Percentiles rank a stretch among this genome's conserved stretches.
Evolutionary conservation across 1,140 invertebrate species (phyloP).

Genomic region (Nasonia giraulti): DNA sequence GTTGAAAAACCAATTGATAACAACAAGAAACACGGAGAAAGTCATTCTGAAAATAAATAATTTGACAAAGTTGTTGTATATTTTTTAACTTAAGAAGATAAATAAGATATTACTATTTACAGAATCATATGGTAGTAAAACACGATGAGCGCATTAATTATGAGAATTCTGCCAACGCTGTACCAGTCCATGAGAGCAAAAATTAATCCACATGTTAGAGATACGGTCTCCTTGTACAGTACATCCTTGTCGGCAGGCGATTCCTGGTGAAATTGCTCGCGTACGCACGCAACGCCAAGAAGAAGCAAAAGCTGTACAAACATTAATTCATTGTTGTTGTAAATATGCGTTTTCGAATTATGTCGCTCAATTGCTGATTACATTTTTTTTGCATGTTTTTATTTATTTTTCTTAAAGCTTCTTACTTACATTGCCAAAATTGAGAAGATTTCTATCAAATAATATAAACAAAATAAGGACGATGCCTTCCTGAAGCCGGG

Average conservation of each 20-base stretch:
- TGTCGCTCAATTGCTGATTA: too few relatives aligned
- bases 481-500: neutral
- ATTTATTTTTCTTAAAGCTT: neutral
- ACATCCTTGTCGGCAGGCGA: too few relatives aligned
- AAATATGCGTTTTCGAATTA: too few relatives aligned
- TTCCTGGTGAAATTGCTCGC: neutral
- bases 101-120: neutral
- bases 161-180: neutral
- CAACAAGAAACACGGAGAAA: too few relatives aligned
- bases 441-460: conserved; percentile 7
- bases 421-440: conserved; percentile 20
- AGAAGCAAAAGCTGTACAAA: neutral
- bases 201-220: neutral
- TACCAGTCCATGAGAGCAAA: conserved; percentile 11
- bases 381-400: too few relatives aligned
- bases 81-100: too few relatives aligned
- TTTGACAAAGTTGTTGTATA: too few relatives aligned
- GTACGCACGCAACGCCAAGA: neutral
- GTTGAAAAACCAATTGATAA: too few relatives aligned
- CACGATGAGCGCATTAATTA: conserved; percentile 18
- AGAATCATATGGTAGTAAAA: neutral
- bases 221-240: neutral
- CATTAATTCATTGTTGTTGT: too few relatives aligned
- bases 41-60: too few relatives aligned
- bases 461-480: neutral